These are phyloP conservation scores for Crenuchus spilurus DNA, from an alignment of 2,797 vertebrate species.

Conservation along the genomic window DNA sequence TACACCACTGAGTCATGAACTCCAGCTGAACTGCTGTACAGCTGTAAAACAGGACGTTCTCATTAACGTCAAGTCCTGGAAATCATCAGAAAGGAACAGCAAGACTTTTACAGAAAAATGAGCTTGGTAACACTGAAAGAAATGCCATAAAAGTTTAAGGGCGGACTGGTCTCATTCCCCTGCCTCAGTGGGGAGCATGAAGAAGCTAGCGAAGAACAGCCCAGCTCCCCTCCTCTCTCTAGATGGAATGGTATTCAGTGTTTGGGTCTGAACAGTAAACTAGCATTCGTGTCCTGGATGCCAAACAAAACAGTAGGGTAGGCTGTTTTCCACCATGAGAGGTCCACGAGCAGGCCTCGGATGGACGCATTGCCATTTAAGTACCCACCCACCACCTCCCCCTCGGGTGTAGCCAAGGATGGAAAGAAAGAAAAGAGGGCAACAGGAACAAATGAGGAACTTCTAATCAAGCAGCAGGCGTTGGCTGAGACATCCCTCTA, in stretches of 20 bases:
- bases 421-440: not conserved
- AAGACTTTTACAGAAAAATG: not conserved
- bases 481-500: not conserved
- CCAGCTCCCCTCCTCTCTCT: slow-evolving; percentile 74
- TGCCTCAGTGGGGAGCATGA: slow-evolving; percentile 67
- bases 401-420: not conserved
- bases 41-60: not conserved
- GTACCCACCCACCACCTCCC: too few species aligned
- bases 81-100: not conserved
- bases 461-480: not conserved
- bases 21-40: not conserved
- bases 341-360: slow-evolving; percentile 62
- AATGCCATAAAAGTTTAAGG: not conserved
- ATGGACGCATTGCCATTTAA: slow-evolving; percentile 74
- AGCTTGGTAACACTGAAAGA: not conserved
- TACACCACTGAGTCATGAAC: not conserved
- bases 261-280: slow-evolving; percentile 64
- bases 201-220: slow-evolving; percentile 51
- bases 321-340: slow-evolving; percentile 73
- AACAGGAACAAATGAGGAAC: not conserved
- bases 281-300: slow-evolving; percentile 75
- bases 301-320: slow-evolving; percentile 74
- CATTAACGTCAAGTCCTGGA: not conserved
- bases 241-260: slow-evolving; percentile 93
- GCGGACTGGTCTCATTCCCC: slow-evolving; percentile 57